Conservation (phyloP, 2,797 vertebrate species). For the Aphelocoma californica region DNA sequence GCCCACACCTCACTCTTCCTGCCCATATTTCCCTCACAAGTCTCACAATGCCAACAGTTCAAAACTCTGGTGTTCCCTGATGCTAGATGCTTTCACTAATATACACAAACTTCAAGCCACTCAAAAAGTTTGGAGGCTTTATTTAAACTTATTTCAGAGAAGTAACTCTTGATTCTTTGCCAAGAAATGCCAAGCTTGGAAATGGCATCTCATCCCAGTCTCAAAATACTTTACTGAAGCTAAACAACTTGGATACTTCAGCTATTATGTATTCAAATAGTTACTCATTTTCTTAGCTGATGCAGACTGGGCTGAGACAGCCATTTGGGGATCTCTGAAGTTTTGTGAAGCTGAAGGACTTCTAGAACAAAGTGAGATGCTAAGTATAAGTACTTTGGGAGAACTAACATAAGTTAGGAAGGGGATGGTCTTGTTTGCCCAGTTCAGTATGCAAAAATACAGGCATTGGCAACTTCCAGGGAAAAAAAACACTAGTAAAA, state of each 20-base stretch:
- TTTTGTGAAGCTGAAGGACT: neutral
- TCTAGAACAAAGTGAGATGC: neutral
- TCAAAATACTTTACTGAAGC: neutral
- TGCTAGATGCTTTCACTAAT: neutral
- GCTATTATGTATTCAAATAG: neutral
- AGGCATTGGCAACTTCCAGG: neutral
- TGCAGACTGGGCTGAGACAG: neutral
- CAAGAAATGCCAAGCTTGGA: neutral
- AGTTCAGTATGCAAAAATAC: neutral
- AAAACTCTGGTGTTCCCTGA: neutral
- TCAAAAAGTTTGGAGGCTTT: neutral
- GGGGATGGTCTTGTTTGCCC: neutral
- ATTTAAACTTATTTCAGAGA: slow-evolving; percentile 13
- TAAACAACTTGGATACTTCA: neutral
- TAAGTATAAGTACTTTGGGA: neutral
- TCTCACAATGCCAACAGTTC: neutral
- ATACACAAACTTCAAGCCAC: neutral
- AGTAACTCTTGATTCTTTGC: neutral
- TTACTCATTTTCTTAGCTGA: neutral
- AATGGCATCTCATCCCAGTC: neutral
- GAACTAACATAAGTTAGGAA: neutral
- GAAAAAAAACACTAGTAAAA: neutral
- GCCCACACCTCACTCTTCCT: neutral
- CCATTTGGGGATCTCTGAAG: neutral
- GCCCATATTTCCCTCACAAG: neutral